Evolutionary conservation across 2,113 vertebrate species (phyloP).

Genomic region (Drymodes brunneopygia): DNA sequence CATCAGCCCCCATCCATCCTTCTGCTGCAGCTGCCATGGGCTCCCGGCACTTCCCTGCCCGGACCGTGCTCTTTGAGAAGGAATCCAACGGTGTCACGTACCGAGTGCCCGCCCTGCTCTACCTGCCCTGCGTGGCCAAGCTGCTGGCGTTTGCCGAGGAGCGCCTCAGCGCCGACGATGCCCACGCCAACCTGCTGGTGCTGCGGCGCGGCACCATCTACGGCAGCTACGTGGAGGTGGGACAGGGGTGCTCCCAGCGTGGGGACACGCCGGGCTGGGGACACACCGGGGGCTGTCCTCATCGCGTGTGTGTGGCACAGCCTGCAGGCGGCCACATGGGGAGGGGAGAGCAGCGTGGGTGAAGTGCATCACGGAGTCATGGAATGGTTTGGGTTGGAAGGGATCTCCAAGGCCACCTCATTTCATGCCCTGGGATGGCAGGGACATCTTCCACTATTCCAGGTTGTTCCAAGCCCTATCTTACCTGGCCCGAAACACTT

Average conservation of each 20-base stretch:
- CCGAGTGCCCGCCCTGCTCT: slow-evolving; percentile 86
- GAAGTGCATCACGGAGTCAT: too few species aligned
- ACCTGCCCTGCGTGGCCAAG: slow-evolving; percentile 71
- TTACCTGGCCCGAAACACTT: fast-evolving
- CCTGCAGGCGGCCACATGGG: fast-evolving
- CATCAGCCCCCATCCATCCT: background rate
- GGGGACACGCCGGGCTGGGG: fast-evolving
- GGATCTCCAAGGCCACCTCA: background rate
- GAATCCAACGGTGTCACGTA: slow-evolving; percentile 86
- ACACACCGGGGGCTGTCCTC: fast-evolving
- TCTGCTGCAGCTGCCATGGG: slow-evolving; percentile 69
- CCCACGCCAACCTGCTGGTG: slow-evolving; percentile 88
- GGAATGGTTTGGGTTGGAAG: background rate
- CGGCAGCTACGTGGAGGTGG: slow-evolving; percentile 84
- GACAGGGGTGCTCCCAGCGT: fast-evolving
- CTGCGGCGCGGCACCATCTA: slow-evolving; percentile 82
- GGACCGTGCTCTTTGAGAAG: slow-evolving; percentile 85
- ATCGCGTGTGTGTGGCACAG: fast-evolving
- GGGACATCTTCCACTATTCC: background rate
- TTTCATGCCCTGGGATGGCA: too few species aligned
- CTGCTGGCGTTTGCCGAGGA: slow-evolving; percentile 93
- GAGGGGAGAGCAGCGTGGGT: background rate
- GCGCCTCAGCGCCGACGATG: slow-evolving; percentile 81
- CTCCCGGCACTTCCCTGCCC: slow-evolving; percentile 76
- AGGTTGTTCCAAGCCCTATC: background rate